A percentile compares a stretch with the other conserved stretches of the same genome.
These are phyloP conservation scores for Lasiurus borealis DNA, from an alignment of 2,113 vertebrate genomes.

Conservation along the genomic window DNA sequence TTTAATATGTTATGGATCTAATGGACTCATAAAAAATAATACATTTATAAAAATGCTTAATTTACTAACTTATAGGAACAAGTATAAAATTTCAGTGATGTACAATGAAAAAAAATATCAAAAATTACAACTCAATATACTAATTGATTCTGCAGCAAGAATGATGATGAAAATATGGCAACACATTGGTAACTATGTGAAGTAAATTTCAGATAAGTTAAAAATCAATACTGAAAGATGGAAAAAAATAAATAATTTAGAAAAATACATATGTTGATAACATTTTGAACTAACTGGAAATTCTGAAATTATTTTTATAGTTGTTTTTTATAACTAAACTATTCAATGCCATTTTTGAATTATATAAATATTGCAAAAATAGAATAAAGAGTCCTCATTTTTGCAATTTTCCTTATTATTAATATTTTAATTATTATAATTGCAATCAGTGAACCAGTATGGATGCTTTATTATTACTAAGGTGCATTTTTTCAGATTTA, in stretches of 20 bases:
- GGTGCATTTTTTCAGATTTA: neutral
- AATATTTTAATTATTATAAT: neutral
- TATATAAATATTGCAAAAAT: neutral
- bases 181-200: neutral
- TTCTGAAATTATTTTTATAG: neutral
- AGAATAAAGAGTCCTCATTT: neutral
- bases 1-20: neutral
- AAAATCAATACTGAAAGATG: neutral
- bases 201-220: neutral
- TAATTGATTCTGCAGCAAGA: neutral
- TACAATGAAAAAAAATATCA: neutral
- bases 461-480: neutral
- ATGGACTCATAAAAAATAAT: neutral
- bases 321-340: neutral
- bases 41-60: neutral
- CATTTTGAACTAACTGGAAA: neutral
- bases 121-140: neutral
- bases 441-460: neutral
- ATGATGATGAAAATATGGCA: neutral
- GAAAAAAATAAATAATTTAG: neutral
- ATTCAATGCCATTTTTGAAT: neutral
- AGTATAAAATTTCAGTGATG: neutral
- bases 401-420: neutral
- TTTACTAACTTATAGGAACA: neutral
- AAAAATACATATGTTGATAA: neutral